Evolutionary conservation across 2,888 invertebrate genomes (phyloP).

Genomic region (Sinelater perroti): DNA sequence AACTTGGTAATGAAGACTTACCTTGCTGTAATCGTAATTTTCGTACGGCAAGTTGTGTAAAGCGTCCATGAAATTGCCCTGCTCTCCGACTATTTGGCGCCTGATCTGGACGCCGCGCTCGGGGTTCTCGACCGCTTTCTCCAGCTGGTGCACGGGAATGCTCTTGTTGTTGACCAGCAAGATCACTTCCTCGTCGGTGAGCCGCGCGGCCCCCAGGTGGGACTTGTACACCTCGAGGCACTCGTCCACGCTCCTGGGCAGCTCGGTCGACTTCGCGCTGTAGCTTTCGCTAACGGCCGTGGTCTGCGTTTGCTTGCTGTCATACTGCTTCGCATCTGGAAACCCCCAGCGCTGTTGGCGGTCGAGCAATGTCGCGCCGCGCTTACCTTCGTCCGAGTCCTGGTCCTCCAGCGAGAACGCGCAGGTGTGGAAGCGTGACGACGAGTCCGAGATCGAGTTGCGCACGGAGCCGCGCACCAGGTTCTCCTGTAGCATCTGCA

Average conservation of each 20-base stretch:
- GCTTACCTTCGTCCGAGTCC: slow-evolving; percentile 1
- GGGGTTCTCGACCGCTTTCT: slow-evolving; percentile 83
- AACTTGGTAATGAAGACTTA: slow-evolving; percentile 53
- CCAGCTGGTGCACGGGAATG: slow-evolving; percentile 87
- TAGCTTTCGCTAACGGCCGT: slow-evolving; percentile 52
- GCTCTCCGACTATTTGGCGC: slow-evolving; percentile 70
- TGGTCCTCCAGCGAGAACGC: background rate
- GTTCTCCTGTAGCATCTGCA: slow-evolving; percentile 32
- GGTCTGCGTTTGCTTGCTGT: slow-evolving; percentile 74
- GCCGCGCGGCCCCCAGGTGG: slow-evolving; percentile 72
- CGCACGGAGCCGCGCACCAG: background rate
- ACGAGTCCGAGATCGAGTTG: slow-evolving; percentile 15
- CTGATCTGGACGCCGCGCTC: slow-evolving; percentile 88
- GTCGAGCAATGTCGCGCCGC: background rate
- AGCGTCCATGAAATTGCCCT: slow-evolving; percentile 68
- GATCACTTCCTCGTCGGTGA: slow-evolving; percentile 87
- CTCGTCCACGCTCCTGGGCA: slow-evolving; percentile 65
- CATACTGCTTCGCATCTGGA: slow-evolving; percentile 45
- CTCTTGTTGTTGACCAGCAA: slow-evolving; percentile 81
- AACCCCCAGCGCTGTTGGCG: background rate
- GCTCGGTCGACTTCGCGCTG: background rate
- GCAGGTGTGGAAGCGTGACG: slow-evolving; percentile 12
- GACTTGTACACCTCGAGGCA: slow-evolving; percentile 77
- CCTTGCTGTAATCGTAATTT: slow-evolving; percentile 88
- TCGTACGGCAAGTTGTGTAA: slow-evolving; percentile 81